Base-by-base conservation (phyloP, 2,888 invertebrate genomes). In the Macrophya annulata region DNA sequence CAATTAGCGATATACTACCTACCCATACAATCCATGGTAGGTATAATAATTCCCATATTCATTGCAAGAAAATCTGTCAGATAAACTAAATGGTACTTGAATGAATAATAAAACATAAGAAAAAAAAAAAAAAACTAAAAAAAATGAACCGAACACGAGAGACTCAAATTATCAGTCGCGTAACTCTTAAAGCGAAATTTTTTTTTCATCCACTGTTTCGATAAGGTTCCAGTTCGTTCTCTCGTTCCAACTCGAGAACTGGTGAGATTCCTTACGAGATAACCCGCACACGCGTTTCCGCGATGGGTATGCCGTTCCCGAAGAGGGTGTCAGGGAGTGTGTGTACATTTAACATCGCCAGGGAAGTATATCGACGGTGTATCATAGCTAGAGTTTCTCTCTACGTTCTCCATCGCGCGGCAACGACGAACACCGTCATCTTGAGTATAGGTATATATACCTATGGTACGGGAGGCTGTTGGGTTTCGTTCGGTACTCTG, bases 341-440 rank as follows among this genome's bases (percentile, higher is more conserved):
- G n/a, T 6, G 21, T 62, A 62, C 25, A 12, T 62, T 10, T 21
- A 25, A 68, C 74, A 62, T 77, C 37, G 55, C 21, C 37, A 31
- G 31, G 59, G 55, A 48, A 83, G 43, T 88, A 87, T 86, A 88
- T 89, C 90, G 87, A 86, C 85, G 85, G 81, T 85, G 89, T 90
- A 90, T 90, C 89, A 90, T 90, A 89, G 90, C 89, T 88, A 87
- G 87, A 88, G 88, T 87, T 87, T 89, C 87, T 89, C 87, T 87
- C 87, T 88, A 74, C 81, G 71, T 17, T 25, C 77, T 17, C 17
- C 77, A 48, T 51, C 55, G 25, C 55, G 25, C 55, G 37, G 31
- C 10, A 48, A 45, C 77, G 77, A 77, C 9, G 55, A 51, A 55
- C 77, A 51, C 77, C 77, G 55, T 77, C 25, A 45, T 45, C 62